Percentiles rank a stretch among this genome's conserved stretches.
Evolutionary conservation across 2,113 vertebrate species (phyloP).

Genomic region (Oreochromis aureus): DNA sequence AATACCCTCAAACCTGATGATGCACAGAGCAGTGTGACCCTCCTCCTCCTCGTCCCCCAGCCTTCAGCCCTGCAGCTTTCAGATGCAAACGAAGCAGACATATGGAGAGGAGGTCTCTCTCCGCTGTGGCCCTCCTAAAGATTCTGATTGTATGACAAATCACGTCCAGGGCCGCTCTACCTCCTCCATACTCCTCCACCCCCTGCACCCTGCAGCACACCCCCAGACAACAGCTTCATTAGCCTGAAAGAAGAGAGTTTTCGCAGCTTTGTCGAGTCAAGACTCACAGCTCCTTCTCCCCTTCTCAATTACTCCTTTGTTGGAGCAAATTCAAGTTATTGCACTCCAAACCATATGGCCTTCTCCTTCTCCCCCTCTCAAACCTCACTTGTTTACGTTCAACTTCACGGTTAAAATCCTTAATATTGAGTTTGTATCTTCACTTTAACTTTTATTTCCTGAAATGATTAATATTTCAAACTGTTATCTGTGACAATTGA

Average conservation of each 20-base stretch:
- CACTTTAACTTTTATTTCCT: not conserved
- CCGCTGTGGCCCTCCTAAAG: slow-evolving; percentile 70
- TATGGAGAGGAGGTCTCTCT: slow-evolving; percentile 79
- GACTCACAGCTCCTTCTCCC: slow-evolving; percentile 58
- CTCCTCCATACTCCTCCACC: not conserved
- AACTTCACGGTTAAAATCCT: not conserved
- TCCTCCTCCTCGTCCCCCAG: not conserved
- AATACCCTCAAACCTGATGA: not conserved
- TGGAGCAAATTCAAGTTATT: slow-evolving; percentile 68
- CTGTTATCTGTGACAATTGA: not conserved
- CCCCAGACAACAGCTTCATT: slow-evolving; percentile 77
- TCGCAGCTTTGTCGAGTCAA: slow-evolving; percentile 74
- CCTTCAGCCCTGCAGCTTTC: slow-evolving; percentile 63
- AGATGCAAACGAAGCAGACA: slow-evolving; percentile 78
- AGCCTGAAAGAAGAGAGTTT: slow-evolving; percentile 73
- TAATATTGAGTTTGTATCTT: not conserved
- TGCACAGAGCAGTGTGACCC: not conserved
- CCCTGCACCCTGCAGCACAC: not conserved
- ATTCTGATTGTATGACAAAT: slow-evolving; percentile 82
- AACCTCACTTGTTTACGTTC: not conserved
- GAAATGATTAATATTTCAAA: not conserved
- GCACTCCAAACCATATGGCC: slow-evolving; percentile 70
- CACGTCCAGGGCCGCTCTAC: slow-evolving; percentile 63
- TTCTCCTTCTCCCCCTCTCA: not conserved
- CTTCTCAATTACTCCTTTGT: slow-evolving; percentile 73